Evolutionary conservation across 1,140 invertebrate species (phyloP), one percentile per base, ranked within the genome.

Genomic region (Trachymyrmex septentrionalis): DNA sequence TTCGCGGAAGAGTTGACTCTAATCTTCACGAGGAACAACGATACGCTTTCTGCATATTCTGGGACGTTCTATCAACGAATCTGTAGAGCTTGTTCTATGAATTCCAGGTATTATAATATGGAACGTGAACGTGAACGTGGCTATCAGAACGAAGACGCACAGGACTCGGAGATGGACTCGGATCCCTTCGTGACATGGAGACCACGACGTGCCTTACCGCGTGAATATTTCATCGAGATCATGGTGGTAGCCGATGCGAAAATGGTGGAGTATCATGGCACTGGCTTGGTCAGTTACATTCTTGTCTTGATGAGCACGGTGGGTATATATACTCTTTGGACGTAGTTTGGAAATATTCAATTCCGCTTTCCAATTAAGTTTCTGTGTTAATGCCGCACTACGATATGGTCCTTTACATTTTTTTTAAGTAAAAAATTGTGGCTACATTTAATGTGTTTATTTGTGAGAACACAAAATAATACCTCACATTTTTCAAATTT

Each of bases 231-330:
- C 90, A 96, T 98, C 53, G 98, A 98, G 95, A 96, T 98, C 48
- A 96, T 98, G 94, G 96, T 98, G 9, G 97, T 98, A 3, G 97
- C 97, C 38, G 98, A 98, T 93, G 93, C 94, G 16, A 97, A 97
- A 91, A 98, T 98, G 98, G 92, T 96, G 1, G 94, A 96, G 24
- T 98, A 98, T 92, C 98, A 98, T 91, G 96, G 96, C 10, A 91
- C 90, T 12, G 95, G 95, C 57, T 94, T 98, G 4, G 95, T 96
- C 72, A 94, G 96, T 71, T 98, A 98, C 92, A 96, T 98, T 82
- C 95, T 98, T 38, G 98, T 97, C 16, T 95, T 98, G 16, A 97
- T 98, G 96, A 97, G 97, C 59, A 97, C 97, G 91, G 98, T 98
- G 95, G 89, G 91, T 86, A 75, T 61, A 81, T 57, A 67, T 24